phyloP scores from a whole-genome alignment of 2,888 invertebrate genomes.

The Trissolcus brochymenae region DNA sequence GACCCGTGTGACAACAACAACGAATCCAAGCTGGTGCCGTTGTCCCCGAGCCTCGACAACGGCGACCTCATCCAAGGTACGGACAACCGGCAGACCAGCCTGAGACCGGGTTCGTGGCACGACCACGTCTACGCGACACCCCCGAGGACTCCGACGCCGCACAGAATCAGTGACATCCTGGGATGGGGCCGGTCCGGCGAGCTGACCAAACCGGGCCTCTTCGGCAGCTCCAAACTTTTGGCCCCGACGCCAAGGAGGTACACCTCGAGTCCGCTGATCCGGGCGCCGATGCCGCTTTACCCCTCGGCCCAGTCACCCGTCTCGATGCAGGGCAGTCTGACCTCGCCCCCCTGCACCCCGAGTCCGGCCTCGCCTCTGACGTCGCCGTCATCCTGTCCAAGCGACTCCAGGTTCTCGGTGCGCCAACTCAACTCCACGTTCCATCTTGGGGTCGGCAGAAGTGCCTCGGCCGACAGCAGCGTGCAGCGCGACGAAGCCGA shows the following conservation, averaged over 20 bases:
- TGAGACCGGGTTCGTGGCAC: slow-evolving; percentile 82
- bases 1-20: slow-evolving; percentile 60
- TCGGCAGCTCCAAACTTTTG: slow-evolving; percentile 59
- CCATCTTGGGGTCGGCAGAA: slow-evolving; percentile 39
- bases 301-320: slow-evolving; percentile 64
- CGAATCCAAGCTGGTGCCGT: slow-evolving; percentile 50
- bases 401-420: slow-evolving; percentile 43
- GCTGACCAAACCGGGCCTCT: slow-evolving; percentile 28
- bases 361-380: slow-evolving; percentile 64
- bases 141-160: slow-evolving; percentile 89
- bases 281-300: slow-evolving; percentile 62
- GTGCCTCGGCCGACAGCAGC: slow-evolving; percentile 58
- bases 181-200: slow-evolving; percentile 77
- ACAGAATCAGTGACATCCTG: slow-evolving; percentile 91
- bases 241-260: slow-evolving; percentile 65
- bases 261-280: slow-evolving; percentile 63
- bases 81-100: slow-evolving; percentile 49
- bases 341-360: slow-evolving; percentile 64
- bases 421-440: slow-evolving; percentile 49
- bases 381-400: slow-evolving; percentile 63
- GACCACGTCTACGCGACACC: slow-evolving; percentile 92
- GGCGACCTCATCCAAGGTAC: slow-evolving; percentile 13
- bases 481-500: slow-evolving; percentile 60
- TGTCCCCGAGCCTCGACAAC: slow-evolving; percentile 36
- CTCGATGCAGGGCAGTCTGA: slow-evolving; percentile 63